These are phyloP conservation scores for Distichodus sexfasciatus DNA, from an alignment of 2,797 vertebrate genomes.

Conservation along the genomic window DNA sequence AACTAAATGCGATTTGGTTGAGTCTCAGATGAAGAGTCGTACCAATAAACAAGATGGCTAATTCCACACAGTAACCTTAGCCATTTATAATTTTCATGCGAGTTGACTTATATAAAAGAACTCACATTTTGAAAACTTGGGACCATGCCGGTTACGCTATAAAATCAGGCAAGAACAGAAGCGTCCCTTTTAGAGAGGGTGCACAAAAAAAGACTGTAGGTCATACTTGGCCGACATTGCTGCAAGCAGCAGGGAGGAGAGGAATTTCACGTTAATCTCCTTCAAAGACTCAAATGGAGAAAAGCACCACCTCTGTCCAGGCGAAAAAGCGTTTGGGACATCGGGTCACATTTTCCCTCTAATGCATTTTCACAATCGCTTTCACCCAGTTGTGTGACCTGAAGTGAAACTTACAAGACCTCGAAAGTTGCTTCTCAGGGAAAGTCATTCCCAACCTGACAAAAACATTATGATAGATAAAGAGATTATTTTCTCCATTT, in stretches of 20 bases:
- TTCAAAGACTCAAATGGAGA: neutral
- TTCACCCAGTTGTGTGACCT: neutral
- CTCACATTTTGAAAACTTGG: no score
- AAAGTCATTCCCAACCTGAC: neutral
- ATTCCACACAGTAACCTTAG: no score
- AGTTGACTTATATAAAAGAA: no score
- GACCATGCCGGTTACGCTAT: neutral
- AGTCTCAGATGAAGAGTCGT: no score
- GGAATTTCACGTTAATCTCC: conserved; percentile 31
- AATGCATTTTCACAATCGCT: conserved; percentile 4
- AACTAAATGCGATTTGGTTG: no score
- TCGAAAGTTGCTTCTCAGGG: neutral
- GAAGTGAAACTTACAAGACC: neutral
- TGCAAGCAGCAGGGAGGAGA: conserved; percentile 14
- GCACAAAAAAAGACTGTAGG: neutral
- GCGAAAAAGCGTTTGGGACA: neutral
- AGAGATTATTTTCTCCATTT: no score
- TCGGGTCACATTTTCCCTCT: neutral
- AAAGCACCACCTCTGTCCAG: neutral
- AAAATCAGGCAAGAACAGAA: neutral
- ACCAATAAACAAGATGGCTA: no score
- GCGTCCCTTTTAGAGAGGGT: neutral
- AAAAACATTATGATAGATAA: neutral
- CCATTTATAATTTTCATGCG: no score
- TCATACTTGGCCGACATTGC: neutral